These are phyloP conservation scores for Brienomyrus longianalis DNA, from an alignment of 2,113 vertebrate genomes.

Conservation along the genomic window DNA sequence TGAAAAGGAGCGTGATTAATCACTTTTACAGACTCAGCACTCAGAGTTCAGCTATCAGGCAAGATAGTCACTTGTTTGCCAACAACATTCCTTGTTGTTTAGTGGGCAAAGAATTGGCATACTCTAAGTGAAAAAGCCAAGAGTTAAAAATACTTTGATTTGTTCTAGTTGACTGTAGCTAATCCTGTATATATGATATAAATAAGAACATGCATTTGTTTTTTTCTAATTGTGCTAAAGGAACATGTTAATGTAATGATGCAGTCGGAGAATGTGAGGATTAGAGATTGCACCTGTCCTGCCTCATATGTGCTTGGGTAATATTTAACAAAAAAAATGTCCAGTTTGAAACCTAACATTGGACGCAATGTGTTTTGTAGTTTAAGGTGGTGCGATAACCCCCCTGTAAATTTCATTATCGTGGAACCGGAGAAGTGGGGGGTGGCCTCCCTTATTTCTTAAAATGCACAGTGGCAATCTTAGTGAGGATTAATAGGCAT, in stretches of 20 bases:
- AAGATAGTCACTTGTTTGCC: no score
- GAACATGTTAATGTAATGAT: not conserved
- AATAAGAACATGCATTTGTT: not conserved
- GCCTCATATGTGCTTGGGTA: not conserved
- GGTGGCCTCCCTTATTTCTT: not conserved
- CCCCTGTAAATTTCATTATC: not conserved
- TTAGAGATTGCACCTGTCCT: not conserved
- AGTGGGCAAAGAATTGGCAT: no score
- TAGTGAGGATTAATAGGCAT: no score
- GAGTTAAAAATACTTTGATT: not conserved
- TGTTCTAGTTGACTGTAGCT: not conserved
- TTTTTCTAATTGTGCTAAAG: not conserved
- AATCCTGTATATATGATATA: no score
- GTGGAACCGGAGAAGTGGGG: not conserved
- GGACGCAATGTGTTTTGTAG: not conserved
- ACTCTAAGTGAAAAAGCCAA: no score
- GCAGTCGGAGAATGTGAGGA: not conserved
- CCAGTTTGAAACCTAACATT: no score
- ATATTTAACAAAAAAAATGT: not conserved
- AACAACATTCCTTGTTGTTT: no score
- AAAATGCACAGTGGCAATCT: not conserved
- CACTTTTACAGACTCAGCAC: no score
- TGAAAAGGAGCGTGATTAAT: no score
- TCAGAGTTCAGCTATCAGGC: no score
- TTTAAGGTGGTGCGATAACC: not conserved